These are phyloP conservation scores for Oryzias sinensis DNA, from an alignment of 2,797 vertebrate genomes.

Conservation along the genomic window DNA sequence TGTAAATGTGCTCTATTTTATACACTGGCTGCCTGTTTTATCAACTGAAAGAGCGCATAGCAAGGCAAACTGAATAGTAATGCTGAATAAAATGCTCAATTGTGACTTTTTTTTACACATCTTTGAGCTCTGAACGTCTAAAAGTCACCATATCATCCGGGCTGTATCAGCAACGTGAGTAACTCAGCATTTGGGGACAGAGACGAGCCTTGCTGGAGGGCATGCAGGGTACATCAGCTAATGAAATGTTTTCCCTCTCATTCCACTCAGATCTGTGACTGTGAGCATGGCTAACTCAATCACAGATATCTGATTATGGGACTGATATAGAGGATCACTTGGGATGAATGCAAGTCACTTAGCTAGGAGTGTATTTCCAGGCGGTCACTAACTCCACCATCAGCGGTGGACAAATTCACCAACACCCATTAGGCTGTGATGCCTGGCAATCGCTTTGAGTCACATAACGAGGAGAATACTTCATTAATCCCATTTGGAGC, in stretches of 20 bases:
- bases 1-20: no score
- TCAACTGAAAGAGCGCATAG: no score
- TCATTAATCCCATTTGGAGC: slow-evolving; percentile 68
- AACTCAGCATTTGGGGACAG: slow-evolving; percentile 10
- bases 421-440: slow-evolving; percentile 54
- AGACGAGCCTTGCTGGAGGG: slow-evolving; percentile 17
- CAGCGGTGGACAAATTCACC: slow-evolving; percentile 61
- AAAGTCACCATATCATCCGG: no score
- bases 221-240: slow-evolving; percentile 19
- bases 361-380: slow-evolving; percentile 64
- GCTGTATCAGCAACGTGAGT: background rate
- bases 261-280: slow-evolving; percentile 39
- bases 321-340: slow-evolving; percentile 53
- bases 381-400: slow-evolving; percentile 52
- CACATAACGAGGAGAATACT: slow-evolving; percentile 69
- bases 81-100: no score
- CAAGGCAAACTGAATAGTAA: no score
- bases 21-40: no score
- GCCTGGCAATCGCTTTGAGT: slow-evolving; percentile 60
- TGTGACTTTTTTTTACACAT: no score
- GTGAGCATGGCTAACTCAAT: slow-evolving; percentile 56
- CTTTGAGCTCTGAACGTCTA: no score
- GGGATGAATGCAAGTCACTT: slow-evolving; percentile 66
- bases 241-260: slow-evolving; percentile 50
- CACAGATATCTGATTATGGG: slow-evolving; percentile 64